phyloP scores from a whole-genome alignment of 2,888 invertebrate genomes.

The Scaptomyza polygonia region DNA sequence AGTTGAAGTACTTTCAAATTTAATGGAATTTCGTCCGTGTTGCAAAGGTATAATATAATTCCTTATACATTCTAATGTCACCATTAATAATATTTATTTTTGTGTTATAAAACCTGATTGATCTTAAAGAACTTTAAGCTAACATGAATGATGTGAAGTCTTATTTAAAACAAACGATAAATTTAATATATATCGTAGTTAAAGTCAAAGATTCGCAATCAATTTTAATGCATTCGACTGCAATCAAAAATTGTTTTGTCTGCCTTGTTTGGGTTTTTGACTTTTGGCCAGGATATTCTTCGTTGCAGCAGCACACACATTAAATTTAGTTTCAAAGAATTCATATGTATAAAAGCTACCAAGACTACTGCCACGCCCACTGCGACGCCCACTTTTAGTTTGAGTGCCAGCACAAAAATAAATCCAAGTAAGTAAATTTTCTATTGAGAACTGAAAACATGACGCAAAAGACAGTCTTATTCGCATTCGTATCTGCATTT shows the following conservation, averaged over 20 bases:
- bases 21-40: background rate
- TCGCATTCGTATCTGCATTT: conserved; percentile 52
- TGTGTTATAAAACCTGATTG: too few relatives aligned
- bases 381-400: conserved; percentile 53
- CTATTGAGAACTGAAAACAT: conserved; percentile 56
- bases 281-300: conserved; percentile 40
- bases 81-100: too few relatives aligned
- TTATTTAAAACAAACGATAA: conserved; percentile 8
- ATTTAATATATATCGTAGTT: conserved; percentile 10
- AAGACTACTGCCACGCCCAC: conserved; percentile 62
- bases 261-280: conserved; percentile 56
- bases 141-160: conserved; percentile 11
- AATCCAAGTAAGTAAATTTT: conserved; percentile 41
- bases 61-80: too few relatives aligned
- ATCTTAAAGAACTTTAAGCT: conserved; percentile 8
- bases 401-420: conserved; percentile 57
- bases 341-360: conserved; percentile 42
- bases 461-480: conserved; percentile 40
- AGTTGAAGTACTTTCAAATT: conserved; percentile 3
- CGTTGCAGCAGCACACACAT: conserved; percentile 6
- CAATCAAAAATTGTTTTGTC: conserved; percentile 62
- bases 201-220: conserved; percentile 45
- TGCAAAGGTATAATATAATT: too few relatives aligned
- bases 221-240: conserved; percentile 77
- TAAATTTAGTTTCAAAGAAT: conserved; percentile 41